Evolutionary conservation across 2,797 vertebrate species (phyloP).

Genomic region (Semotilus atromaculatus): DNA sequence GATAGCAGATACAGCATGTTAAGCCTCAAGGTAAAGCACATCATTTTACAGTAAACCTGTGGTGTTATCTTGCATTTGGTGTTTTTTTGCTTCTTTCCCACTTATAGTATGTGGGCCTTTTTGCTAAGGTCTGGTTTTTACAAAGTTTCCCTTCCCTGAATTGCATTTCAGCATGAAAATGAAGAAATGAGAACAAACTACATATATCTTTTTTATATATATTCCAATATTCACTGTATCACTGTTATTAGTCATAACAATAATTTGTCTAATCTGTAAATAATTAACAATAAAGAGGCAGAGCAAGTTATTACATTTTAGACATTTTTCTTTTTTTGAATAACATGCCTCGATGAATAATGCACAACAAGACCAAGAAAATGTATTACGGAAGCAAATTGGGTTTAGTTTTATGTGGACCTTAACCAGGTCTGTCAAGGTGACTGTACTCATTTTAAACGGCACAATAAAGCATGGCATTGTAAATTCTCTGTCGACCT

Average conservation of each 20-base stretch:
- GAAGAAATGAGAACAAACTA: neutral
- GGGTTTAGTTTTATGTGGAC: slow-evolving; percentile 9
- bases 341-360: neutral
- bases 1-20: neutral
- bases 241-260: too few relatives aligned
- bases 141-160: too few relatives aligned
- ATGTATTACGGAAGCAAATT: neutral
- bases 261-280: neutral
- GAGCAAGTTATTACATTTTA: too few relatives aligned
- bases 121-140: neutral
- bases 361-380: neutral
- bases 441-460: slow-evolving; percentile 8
- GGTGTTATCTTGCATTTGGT: too few relatives aligned
- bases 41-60: neutral
- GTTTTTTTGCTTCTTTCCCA: too few relatives aligned
- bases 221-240: too few relatives aligned
- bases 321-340: neutral
- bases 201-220: accelerated
- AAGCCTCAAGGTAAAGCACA: neutral
- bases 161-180: too few relatives aligned
- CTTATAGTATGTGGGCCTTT: neutral
- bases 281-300: neutral
- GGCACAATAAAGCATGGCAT: neutral
- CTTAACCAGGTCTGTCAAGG: slow-evolving; percentile 12
- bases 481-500: neutral